Percentiles rank a stretch among this genome's conserved stretches.
These are phyloP conservation scores for Centruroides sculpturatus DNA, from an alignment of 1,140 invertebrate species.

Conservation along the genomic window DNA sequence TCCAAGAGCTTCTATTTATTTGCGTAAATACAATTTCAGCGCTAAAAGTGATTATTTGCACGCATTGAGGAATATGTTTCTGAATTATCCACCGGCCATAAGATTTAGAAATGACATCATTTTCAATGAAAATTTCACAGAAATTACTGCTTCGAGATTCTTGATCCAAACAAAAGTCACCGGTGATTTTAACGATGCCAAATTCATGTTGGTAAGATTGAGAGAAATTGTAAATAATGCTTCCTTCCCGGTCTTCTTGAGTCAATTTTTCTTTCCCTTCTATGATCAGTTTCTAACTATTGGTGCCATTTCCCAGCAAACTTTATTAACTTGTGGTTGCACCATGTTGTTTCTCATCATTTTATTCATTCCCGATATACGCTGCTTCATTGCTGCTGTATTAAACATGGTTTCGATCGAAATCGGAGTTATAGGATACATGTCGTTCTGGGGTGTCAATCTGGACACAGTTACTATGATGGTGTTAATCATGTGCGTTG, in stretches of 20 bases:
- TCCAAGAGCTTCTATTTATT: conserved; percentile 45
- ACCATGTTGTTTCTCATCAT: conserved; percentile 93
- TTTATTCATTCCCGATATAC: conserved; percentile 84
- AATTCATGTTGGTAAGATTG: conserved; percentile 70
- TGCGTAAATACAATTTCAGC: conserved; percentile 52
- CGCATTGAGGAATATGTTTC: conserved; percentile 46
- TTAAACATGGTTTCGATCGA: conserved; percentile 91
- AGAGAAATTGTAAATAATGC: conserved; percentile 60
- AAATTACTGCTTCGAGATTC: conserved; percentile 67
- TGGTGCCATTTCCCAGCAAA: conserved; percentile 76
- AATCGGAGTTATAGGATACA: conserved; percentile 87
- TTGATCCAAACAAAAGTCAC: conserved; percentile 78
- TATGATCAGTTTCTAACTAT: conserved; percentile 90
- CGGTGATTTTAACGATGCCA: conserved; percentile 73
- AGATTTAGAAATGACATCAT: conserved; percentile 63
- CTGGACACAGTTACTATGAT: conserved; percentile 97
- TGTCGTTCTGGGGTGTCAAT: conserved; percentile 87
- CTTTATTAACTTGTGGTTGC: conserved; percentile 73
- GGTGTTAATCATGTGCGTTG: conserved; percentile 95
- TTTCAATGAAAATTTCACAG: conserved; percentile 54
- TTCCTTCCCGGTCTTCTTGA: conserved; percentile 67
- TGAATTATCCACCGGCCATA: conserved; percentile 32
- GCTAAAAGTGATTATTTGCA: conserved; percentile 57
- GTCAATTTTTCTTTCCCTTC: conserved; percentile 86
- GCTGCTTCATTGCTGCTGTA: conserved; percentile 86